phyloP scores from a whole-genome alignment of 2,113 vertebrate species.

The Odocoileus virginianus region DNA sequence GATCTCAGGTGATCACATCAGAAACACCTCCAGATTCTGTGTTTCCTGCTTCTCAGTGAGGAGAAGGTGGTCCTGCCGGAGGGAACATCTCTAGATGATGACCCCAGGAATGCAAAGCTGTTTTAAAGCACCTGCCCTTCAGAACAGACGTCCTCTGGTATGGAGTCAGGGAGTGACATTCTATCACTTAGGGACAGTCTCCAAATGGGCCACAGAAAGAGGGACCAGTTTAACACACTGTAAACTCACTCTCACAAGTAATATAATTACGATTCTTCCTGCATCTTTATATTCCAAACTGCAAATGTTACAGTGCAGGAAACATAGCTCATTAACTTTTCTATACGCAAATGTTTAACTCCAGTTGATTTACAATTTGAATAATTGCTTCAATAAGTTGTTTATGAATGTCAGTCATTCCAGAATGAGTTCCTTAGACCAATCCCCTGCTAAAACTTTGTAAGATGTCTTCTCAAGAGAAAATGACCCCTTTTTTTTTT shows the following conservation, averaged over 20 bases:
- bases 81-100: neutral
- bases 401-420: neutral
- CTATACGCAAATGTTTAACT: neutral
- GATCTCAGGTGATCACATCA: accelerated
- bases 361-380: neutral
- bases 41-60: neutral
- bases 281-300: neutral
- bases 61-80: neutral
- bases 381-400: neutral
- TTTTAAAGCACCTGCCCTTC: neutral
- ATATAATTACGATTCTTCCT: neutral
- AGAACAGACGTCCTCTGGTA: neutral
- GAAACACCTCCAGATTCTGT: neutral
- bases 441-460: neutral
- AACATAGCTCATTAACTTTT: neutral
- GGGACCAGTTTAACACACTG: neutral
- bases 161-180: neutral
- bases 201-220: neutral
- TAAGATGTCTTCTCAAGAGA: neutral
- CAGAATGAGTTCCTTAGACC: neutral
- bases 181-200: neutral
- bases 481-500: neutral
- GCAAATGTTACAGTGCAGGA: neutral
- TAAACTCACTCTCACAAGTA: neutral
- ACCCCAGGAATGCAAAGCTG: neutral